Conservation (phyloP, 2,888 invertebrate genomes). For the Xanthorhoe designata region DNA sequence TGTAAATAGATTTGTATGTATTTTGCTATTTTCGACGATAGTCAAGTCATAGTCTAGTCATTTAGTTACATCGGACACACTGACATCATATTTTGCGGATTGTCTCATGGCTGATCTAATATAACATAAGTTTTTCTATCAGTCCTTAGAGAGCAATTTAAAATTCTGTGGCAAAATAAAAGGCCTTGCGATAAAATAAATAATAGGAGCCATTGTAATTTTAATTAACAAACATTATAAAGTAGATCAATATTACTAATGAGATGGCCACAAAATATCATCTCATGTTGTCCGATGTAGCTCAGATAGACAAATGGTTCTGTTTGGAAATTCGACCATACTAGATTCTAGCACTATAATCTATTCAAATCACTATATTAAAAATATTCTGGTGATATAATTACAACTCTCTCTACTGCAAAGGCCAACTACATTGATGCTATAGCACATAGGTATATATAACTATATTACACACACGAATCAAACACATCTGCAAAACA, state of each 20-base stretch:
- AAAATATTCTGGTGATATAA: neutral
- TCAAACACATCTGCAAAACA: slow-evolving; percentile 7
- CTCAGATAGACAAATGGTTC: neutral
- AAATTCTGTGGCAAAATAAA: too few relatives aligned
- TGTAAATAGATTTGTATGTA: slow-evolving; percentile 37
- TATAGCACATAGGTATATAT: slow-evolving; percentile 13
- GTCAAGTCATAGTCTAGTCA: neutral
- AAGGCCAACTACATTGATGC: neutral
- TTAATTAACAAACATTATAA: neutral
- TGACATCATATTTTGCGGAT: neutral
- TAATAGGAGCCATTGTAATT: too few relatives aligned
- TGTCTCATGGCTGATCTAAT: neutral
- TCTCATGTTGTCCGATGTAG: neutral
- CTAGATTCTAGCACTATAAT: neutral
- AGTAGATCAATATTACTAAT: neutral
- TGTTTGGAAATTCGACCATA: neutral
- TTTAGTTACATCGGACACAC: neutral
- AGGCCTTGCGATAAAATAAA: too few relatives aligned
- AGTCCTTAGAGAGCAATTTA: neutral
- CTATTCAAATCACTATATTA: neutral
- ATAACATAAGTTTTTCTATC: neutral
- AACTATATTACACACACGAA: slow-evolving; percentile 7
- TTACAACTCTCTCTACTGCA: neutral
- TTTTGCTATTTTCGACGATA: neutral
- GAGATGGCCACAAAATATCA: neutral